phyloP scores from a whole-genome alignment of 2,113 vertebrate species.

The Picathartes gymnocephalus region DNA sequence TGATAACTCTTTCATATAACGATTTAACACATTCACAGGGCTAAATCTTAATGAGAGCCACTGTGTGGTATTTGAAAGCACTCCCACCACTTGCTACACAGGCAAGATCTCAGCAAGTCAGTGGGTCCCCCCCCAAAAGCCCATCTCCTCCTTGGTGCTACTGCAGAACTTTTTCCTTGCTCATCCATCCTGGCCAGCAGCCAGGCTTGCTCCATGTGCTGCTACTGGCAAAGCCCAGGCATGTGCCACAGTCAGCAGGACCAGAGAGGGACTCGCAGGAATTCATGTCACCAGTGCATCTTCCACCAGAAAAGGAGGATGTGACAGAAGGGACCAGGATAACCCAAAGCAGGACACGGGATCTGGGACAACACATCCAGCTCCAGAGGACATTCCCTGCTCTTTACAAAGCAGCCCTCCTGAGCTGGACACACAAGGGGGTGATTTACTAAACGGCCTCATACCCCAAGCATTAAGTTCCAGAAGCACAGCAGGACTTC shows the following conservation, averaged over 20 bases:
- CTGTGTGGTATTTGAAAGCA: background rate
- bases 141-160: background rate
- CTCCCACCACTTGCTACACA: background rate
- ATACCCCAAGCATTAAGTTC: background rate
- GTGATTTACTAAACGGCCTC: background rate
- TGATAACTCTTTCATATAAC: background rate
- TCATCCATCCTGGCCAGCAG: background rate
- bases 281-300: background rate
- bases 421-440: background rate
- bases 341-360: background rate
- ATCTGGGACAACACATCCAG: background rate
- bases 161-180: background rate
- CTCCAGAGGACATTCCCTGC: background rate
- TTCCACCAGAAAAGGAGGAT: background rate
- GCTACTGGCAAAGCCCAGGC: background rate
- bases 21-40: background rate
- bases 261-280: background rate
- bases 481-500: constrained; percentile 56
- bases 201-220: background rate
- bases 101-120: background rate
- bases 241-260: background rate
- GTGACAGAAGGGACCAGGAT: background rate
- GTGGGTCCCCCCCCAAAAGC: background rate
- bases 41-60: background rate
- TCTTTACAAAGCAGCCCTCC: background rate